phyloP scores from a whole-genome alignment of 2,797 vertebrate genomes.

The Lacerta viridis region DNA sequence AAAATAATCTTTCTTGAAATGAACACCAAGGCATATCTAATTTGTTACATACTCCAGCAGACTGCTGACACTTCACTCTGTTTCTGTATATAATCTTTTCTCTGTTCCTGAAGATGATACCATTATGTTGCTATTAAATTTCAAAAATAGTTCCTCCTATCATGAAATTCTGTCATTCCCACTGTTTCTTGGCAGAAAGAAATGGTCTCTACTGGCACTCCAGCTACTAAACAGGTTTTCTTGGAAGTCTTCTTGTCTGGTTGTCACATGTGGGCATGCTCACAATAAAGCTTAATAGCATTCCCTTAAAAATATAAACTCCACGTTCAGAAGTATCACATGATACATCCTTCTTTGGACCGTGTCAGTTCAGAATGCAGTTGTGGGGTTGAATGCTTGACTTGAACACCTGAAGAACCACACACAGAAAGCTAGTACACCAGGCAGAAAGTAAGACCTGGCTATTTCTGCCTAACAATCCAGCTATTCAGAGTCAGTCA shows the following conservation, averaged over 20 bases:
- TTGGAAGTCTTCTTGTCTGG: conserved; percentile 16
- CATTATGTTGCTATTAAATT: conserved; percentile 24
- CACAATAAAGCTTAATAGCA: conserved; percentile 27
- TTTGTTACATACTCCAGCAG: background rate
- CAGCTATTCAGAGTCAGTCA: background rate
- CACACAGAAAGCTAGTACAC: background rate
- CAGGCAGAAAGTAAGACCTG: background rate
- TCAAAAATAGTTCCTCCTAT: conserved; percentile 41
- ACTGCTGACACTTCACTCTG: background rate
- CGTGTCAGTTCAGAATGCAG: background rate
- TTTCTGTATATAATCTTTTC: conserved; percentile 26
- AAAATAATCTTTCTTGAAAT: background rate
- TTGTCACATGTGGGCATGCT: conserved; percentile 11
- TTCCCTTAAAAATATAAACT: background rate
- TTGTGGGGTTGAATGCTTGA: background rate
- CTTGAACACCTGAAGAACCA: background rate
- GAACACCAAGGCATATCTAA: background rate
- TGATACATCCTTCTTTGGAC: background rate
- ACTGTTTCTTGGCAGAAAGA: conserved; percentile 46
- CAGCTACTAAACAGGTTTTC: background rate
- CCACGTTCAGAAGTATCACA: background rate
- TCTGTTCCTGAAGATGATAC: conserved; percentile 13
- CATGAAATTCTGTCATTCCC: conserved; percentile 19
- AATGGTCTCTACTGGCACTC: background rate
- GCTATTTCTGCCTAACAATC: background rate